phyloP scores from a whole-genome alignment of 2,113 vertebrate species.

The Vimba vimba region DNA sequence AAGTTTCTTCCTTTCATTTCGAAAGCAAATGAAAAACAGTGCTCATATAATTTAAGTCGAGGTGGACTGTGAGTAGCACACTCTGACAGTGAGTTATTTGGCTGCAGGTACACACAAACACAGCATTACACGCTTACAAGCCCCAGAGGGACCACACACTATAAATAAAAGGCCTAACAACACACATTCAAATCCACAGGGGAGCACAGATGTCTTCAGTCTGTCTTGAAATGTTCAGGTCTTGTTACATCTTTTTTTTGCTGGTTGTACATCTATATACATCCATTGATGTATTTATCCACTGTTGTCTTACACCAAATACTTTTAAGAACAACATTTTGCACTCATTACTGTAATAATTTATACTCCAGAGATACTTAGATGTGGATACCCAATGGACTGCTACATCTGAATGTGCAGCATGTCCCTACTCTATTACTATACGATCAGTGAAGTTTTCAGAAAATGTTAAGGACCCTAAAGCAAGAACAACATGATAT shows the following conservation, averaged over 20 bases:
- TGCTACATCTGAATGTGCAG: conserved; percentile 43
- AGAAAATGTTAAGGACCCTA: not conserved
- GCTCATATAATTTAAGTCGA: conserved; percentile 68
- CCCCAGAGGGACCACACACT: conserved; percentile 73
- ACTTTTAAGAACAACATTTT: conserved; percentile 49
- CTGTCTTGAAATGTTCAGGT: conserved; percentile 70
- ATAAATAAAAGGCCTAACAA: conserved; percentile 82
- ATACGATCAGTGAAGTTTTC: conserved; percentile 26
- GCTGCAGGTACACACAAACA: conserved; percentile 73
- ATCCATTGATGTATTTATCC: conserved; percentile 64
- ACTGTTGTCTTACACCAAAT: conserved; percentile 48
- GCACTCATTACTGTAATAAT: conserved; percentile 28
- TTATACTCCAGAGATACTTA: conserved; percentile 3
- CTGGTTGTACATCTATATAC: conserved; percentile 44
- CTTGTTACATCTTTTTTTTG: conserved; percentile 67
- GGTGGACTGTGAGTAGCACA: conserved; percentile 64
- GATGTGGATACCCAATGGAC: conserved; percentile 42
- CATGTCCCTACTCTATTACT: conserved; percentile 29
- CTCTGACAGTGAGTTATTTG: conserved; percentile 79
- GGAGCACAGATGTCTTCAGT: conserved; percentile 76
- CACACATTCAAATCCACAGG: conserved; percentile 75
- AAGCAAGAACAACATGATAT: not conserved
- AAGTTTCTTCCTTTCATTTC: conserved; percentile 8
- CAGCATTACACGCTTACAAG: conserved; percentile 74
- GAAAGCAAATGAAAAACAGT: conserved; percentile 63